Evolutionary conservation across 2,797 vertebrate genomes (phyloP), one percentile per base, ranked within the genome.

Genomic region (Limosa lapponica): DNA sequence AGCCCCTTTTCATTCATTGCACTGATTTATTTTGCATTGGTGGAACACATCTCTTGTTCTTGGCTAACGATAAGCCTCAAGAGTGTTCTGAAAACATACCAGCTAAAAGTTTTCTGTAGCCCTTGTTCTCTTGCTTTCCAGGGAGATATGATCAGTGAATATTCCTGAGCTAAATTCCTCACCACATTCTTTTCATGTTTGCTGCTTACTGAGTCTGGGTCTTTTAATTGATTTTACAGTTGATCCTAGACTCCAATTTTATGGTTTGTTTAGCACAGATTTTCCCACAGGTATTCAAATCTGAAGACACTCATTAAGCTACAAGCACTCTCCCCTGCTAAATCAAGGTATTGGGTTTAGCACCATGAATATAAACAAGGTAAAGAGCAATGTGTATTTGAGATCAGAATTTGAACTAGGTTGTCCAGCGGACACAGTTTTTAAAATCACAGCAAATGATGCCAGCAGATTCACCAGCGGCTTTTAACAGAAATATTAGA

Each of bases 1-100:
- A 85, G 30, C 7, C n/a, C 30, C 51, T 59, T 83, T 65, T 65
- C 22, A 34, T 67, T 84, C 84, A 43, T 7, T 81, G 82, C 73
- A 96, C 73, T 82, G 65, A 64, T 36, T 78, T 87, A 79, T 51
- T 88, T 71, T 70, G 89, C 57, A 75, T 83, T 84, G 78, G 62
- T 57, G 85, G 37, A 65, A 67, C 39, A 65, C 2, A 2, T n/a
- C 52, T 78, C 58, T 84, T 57, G 55, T 72, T 93, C 84, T 66
- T 85, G 69, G 82, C 57, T 95, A 70, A 83, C 6, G 6, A 86
- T 22, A 88, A 91, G 15, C 55, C 65, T 84, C 46, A 75, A 61
- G 43, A 57, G n/a, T 49, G 37, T 92, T 90, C 57, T 72, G 86
- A 71, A 65, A 89, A 55, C 2, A 8, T 28, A 75, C 22, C 30